These are phyloP conservation scores for Pantherophis guttatus DNA, from an alignment of 2,113 vertebrate species.

Conservation along the genomic window DNA sequence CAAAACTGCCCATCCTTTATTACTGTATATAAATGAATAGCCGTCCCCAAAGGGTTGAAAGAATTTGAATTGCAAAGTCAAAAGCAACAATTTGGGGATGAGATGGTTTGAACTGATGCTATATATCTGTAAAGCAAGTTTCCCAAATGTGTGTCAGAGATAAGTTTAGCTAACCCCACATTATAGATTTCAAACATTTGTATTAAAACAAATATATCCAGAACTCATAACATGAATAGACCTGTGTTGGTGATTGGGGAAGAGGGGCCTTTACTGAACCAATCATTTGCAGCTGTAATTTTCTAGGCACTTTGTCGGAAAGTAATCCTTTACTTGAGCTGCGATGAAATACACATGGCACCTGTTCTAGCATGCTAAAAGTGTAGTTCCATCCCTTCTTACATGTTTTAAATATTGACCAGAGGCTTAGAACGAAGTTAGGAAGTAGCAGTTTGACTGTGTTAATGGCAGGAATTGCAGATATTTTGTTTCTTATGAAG, in stretches of 20 bases:
- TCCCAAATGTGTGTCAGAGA: neutral
- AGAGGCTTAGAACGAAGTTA: neutral
- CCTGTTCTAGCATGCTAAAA: neutral
- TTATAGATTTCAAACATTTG: neutral
- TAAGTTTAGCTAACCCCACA: neutral
- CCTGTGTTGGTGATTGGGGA: neutral
- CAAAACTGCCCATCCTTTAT: neutral
- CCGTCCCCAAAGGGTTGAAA: slow-evolving; percentile 6
- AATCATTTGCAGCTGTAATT: neutral
- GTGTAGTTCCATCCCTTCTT: neutral
- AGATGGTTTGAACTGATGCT: neutral
- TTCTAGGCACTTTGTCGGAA: neutral
- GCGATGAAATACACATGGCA: neutral
- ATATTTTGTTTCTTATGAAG: neutral
- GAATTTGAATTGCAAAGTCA: slow-evolving; percentile 43
- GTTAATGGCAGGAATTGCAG: neutral
- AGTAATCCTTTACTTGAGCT: neutral
- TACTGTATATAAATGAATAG: neutral
- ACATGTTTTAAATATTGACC: neutral
- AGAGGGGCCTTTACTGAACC: neutral
- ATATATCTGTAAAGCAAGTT: neutral
- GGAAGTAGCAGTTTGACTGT: neutral
- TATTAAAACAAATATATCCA: neutral
- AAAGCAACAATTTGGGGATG: slow-evolving; percentile 20
- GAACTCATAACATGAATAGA: neutral